Base-by-base conservation (phyloP, 2,797 vertebrate genomes). In the Alauda arvensis region DNA sequence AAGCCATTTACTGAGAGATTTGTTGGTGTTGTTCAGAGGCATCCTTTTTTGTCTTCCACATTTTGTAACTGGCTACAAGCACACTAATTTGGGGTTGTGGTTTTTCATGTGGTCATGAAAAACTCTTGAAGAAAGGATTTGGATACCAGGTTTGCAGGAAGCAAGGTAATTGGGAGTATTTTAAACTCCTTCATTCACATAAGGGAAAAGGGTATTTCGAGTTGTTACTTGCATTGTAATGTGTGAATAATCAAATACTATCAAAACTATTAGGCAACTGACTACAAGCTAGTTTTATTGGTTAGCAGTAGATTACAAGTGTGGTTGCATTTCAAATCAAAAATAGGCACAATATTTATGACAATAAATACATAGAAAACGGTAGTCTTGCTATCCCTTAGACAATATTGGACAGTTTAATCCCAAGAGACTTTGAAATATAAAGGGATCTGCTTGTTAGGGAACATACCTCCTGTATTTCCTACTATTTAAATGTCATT, bases 41-140 rank as follows among this genome's bases (percentile, higher is more conserved):
- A 55, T 55, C 57, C 76, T 40, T 53, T 80, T 79, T 33, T 70
- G 55, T 77, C 45, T 84, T 76, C 65, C 29, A 9, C 52, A 29
- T 29, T 78, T 81, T 26, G 15, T 89, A 87, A 77, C 26, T 77
- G 40, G 52, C 80, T 11, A 1, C 56, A 91, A 70, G 33, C 39
- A 43, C 26, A 53, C n/a, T 55, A 33, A 49, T 56, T 33, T 7
- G 20, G 9, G 3, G 9, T 60, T 75, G 66, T 48, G 34, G 1
- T 15, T 0, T 42, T 61, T 83, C 70, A 65, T 76, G 25, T 42
- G 83, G 70, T 77, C 40, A 52, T 1, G 7, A 71, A 93, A 68
- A 16, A n/a, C 39, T 61, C 37, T 51, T 91, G 60, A 63, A 82
- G 92, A 92, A 90, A 96, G 91, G 93, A 88, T 77, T 96, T 97